Conservation (phyloP, 2,797 vertebrate genomes). For the Austrolebias charrua region DNA sequence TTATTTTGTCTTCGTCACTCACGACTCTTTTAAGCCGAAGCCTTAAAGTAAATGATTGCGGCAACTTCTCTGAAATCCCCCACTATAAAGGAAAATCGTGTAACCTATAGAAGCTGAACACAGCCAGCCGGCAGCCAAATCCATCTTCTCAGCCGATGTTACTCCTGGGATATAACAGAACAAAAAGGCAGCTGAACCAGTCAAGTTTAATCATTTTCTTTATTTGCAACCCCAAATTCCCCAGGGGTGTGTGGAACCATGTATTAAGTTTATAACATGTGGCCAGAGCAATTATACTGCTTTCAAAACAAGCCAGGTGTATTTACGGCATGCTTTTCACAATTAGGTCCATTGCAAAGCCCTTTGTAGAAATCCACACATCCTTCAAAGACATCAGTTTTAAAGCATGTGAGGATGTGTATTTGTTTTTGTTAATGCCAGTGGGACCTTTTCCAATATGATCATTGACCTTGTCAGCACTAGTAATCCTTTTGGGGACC, state of each 20-base stretch:
- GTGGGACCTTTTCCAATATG: not conserved
- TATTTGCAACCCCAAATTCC: constrained; percentile 52
- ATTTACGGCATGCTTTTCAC: constrained; percentile 48
- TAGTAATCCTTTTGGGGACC: not conserved
- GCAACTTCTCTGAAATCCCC: constrained; percentile 49
- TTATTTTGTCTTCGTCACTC: constrained; percentile 63
- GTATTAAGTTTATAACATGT: constrained; percentile 50
- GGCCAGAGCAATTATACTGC: constrained; percentile 22
- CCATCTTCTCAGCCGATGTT: constrained; percentile 57
- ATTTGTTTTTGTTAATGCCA: constrained; percentile 1
- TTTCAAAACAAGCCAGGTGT: constrained; percentile 43
- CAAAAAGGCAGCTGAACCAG: constrained; percentile 48
- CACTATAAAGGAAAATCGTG: constrained; percentile 40
- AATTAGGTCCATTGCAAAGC: constrained; percentile 25
- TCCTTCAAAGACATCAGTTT: constrained; percentile 25
- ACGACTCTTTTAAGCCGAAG: constrained; percentile 51
- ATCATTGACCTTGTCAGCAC: not conserved
- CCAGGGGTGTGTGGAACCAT: constrained; percentile 27
- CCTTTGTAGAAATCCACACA: constrained; percentile 23
- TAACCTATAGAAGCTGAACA: constrained; percentile 35
- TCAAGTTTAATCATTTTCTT: constrained; percentile 64
- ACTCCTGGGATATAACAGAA: constrained; percentile 58
- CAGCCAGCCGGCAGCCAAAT: constrained; percentile 41
- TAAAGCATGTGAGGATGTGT: not conserved
- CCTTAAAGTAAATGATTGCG: constrained; percentile 27